Evolutionary conservation across 2,113 vertebrate genomes (phyloP).

Genomic region (Accipiter cooperii): DNA sequence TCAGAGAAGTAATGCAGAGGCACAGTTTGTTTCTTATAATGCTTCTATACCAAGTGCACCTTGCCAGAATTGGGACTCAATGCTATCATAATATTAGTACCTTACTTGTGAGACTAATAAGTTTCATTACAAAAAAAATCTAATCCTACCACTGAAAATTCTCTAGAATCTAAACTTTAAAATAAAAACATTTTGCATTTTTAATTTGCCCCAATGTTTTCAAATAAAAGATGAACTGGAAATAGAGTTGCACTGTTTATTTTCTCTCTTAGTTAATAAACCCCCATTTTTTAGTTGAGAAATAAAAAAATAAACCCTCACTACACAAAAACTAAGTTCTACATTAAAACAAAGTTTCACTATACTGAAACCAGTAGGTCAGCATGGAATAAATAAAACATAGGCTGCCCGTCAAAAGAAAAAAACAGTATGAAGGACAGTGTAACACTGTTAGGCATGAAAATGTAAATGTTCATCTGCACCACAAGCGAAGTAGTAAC

Average conservation of each 20-base stretch:
- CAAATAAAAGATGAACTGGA: background rate
- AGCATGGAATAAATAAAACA: background rate
- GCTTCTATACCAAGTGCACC: background rate
- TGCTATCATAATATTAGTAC: background rate
- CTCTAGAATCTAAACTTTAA: background rate
- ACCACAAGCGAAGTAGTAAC: background rate
- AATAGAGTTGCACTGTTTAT: background rate
- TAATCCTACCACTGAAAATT: background rate
- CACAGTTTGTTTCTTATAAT: background rate
- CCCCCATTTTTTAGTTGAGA: rapidly evolving
- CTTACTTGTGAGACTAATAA: background rate
- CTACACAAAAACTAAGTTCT: background rate
- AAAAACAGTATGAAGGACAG: background rate
- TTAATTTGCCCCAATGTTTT: background rate
- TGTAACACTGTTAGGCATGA: background rate
- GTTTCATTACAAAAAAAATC: background rate
- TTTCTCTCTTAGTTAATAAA: background rate
- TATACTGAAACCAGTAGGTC: background rate
- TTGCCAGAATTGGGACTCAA: background rate
- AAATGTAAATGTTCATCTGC: background rate
- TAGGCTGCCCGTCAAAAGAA: background rate
- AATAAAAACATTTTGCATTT: background rate
- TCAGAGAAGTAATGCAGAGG: background rate
- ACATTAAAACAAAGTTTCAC: background rate
- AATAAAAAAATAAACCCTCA: background rate